Evolutionary conservation across 2,113 vertebrate genomes (phyloP).

Genomic region (Todiramphus chloris): DNA sequence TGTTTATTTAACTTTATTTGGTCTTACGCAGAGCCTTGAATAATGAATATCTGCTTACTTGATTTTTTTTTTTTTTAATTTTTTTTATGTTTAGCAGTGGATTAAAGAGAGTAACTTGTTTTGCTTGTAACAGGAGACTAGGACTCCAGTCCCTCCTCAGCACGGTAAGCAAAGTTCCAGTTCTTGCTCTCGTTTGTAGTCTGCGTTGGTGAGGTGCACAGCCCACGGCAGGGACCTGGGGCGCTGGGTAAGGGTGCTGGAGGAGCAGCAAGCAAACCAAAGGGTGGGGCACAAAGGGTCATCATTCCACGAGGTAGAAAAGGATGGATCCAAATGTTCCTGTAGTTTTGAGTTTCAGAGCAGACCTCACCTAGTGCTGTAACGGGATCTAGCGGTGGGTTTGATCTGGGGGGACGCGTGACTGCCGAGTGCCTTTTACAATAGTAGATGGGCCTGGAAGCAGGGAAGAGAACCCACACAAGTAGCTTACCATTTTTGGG

Average conservation of each 20-base stretch:
- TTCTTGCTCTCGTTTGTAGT: background rate
- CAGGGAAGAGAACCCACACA: conserved; percentile 6
- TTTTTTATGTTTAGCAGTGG: background rate
- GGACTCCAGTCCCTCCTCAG: background rate
- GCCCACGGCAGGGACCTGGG: background rate
- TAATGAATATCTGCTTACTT: background rate
- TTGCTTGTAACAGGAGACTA: background rate
- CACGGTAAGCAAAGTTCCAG: background rate
- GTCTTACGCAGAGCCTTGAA: background rate
- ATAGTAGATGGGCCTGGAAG: background rate
- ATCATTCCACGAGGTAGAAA: rapidly evolving
- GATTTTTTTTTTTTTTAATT: background rate
- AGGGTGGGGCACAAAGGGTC: background rate
- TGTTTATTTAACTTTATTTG: background rate
- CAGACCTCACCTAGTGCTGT: background rate
- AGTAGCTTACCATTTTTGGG: background rate
- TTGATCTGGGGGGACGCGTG: background rate
- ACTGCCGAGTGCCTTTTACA: conserved; percentile 59
- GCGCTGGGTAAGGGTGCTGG: background rate
- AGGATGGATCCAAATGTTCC: background rate
- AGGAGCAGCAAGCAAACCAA: background rate
- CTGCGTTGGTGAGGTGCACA: background rate
- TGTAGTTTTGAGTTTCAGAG: background rate
- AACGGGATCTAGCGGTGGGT: rapidly evolving
- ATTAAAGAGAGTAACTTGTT: background rate